These are phyloP conservation scores for Epsilonema sp. DNA, from an alignment of 2,888 invertebrate genomes.

Conservation along the genomic window DNA sequence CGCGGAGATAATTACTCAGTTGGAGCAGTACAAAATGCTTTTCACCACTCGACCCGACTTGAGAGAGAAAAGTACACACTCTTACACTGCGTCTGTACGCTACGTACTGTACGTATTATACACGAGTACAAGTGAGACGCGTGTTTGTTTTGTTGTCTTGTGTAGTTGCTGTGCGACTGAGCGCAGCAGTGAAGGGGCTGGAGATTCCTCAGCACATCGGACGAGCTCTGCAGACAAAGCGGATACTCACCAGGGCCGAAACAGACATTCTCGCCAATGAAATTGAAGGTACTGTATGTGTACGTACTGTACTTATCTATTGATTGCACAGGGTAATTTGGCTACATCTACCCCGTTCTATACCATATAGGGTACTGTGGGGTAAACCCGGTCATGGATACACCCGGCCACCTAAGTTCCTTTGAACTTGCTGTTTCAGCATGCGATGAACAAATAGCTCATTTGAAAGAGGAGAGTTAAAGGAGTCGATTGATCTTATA, in stretches of 20 bases:
- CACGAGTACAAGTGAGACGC: no score
- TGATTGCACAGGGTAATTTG: background rate
- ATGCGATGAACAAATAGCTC: no score
- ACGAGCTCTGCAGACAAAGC: conserved; percentile 3
- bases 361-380: no score
- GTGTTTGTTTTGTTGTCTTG: no score
- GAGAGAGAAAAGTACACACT: background rate
- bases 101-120: no score
- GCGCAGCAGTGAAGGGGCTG: conserved; percentile 2
- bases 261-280: conserved; percentile 4
- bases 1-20: conserved; percentile 16
- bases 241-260: conserved; percentile 5
- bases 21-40: conserved; percentile 1
- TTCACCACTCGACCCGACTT: background rate
- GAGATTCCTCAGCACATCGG: conserved; percentile 4
- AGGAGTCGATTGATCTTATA: no score
- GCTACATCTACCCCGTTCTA: no score
- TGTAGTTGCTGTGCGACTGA: conserved; percentile 7
- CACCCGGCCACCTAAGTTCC: no score
- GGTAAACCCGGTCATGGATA: no score
- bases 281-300: conserved; percentile 8
- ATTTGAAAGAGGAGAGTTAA: no score
- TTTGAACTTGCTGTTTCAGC: no score
- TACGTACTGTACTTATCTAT: background rate
- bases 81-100: no score